phyloP scores from a whole-genome alignment of 2,113 vertebrate species.

The Gambusia holbrooki region DNA sequence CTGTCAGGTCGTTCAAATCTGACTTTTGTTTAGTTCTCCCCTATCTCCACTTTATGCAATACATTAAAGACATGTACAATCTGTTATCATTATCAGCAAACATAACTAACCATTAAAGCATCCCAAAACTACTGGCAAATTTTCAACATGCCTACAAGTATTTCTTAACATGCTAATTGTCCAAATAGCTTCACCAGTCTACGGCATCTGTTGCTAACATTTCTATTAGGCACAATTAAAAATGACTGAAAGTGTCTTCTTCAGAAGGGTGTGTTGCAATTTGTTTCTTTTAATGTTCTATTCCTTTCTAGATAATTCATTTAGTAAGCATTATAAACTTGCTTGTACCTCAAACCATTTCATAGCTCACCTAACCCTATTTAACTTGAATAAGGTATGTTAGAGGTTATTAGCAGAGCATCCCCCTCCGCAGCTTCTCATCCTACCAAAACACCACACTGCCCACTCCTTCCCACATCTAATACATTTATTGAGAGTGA shows the following conservation, averaged over 20 bases:
- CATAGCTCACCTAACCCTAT: slow-evolving; percentile 24
- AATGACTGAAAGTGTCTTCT: neutral
- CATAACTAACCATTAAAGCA: neutral
- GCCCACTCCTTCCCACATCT: slow-evolving; percentile 17
- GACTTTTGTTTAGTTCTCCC: neutral
- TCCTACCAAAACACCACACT: slow-evolving; percentile 10
- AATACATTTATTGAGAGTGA: slow-evolving; percentile 45
- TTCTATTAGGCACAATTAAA: neutral
- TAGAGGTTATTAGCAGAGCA: slow-evolving; percentile 31
- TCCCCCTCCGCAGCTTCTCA: slow-evolving; percentile 6
- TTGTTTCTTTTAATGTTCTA: neutral
- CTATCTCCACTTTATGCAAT: too few species aligned
- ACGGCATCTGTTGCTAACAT: neutral
- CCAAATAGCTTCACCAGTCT: neutral
- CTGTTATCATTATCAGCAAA: neutral
- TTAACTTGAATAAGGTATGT: slow-evolving; percentile 23
- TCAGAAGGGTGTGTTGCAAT: neutral
- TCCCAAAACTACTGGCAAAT: too few species aligned
- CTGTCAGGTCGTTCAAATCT: neutral
- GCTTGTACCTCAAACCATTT: slow-evolving; percentile 29
- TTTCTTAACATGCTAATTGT: too few species aligned
- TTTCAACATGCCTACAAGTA: too few species aligned
- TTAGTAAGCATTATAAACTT: neutral
- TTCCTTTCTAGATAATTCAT: neutral
- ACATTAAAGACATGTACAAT: neutral